Evolutionary conservation across 2,113 vertebrate genomes (phyloP).

Genomic region (Butorides virescens): DNA sequence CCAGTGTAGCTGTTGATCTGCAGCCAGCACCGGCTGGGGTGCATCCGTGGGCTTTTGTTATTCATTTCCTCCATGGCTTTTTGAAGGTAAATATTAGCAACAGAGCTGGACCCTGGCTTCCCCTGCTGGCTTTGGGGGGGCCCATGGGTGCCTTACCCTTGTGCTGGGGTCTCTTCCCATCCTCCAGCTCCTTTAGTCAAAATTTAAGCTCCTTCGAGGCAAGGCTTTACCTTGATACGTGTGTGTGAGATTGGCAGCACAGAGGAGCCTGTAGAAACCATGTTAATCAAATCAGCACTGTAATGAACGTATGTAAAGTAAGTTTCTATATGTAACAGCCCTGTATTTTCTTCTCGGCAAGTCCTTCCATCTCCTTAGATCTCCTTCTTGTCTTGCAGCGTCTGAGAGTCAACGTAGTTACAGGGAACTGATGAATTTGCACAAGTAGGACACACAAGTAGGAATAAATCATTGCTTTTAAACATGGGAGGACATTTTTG

Average conservation of each 20-base stretch:
- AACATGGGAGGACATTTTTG: neutral
- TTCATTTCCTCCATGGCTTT: neutral
- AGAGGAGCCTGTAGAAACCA: neutral
- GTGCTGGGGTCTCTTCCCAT: accelerated
- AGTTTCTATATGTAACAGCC: neutral
- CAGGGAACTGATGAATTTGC: neutral
- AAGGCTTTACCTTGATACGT: neutral
- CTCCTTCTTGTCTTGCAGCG: neutral
- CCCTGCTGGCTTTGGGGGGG: too few species aligned
- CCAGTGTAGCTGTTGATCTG: accelerated
- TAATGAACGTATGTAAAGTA: neutral
- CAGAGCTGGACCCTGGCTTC: neutral
- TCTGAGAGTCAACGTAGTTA: neutral
- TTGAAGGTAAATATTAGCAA: neutral
- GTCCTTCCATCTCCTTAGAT: neutral
- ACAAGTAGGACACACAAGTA: neutral
- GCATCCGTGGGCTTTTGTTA: neutral
- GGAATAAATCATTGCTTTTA: neutral
- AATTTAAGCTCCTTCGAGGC: neutral
- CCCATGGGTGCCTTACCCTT: neutral
- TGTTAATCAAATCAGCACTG: accelerated
- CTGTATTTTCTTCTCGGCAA: neutral
- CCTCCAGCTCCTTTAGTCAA: neutral
- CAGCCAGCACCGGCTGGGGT: neutral
- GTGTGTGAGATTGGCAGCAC: neutral